phyloP scores from a whole-genome alignment of 2,797 vertebrate species.

The Serranus cabrilla region DNA sequence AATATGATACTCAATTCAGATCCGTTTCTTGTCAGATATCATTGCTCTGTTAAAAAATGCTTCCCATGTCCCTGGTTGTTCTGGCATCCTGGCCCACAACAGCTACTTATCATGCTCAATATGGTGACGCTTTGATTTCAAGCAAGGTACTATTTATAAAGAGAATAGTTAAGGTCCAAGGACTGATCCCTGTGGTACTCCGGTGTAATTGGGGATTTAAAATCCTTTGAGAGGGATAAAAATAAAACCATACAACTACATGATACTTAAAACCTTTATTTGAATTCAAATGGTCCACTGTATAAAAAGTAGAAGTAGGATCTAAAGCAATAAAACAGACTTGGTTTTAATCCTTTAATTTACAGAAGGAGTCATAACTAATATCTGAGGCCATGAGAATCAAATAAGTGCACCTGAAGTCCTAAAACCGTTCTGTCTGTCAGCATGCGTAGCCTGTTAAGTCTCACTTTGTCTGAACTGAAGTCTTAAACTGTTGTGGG shows the following conservation, averaged over 20 bases:
- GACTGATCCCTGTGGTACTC: slow-evolving; percentile 1
- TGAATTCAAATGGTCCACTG: background rate
- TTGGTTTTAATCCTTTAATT: slow-evolving; percentile 16
- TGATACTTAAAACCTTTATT: background rate
- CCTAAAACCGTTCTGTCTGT: slow-evolving; percentile 21
- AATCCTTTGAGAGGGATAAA: background rate
- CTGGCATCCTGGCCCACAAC: too few relatives aligned
- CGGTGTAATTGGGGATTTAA: background rate
- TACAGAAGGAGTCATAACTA: slow-evolving; percentile 13
- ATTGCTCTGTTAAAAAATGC: too few relatives aligned
- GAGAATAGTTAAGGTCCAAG: background rate
- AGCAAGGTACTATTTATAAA: background rate
- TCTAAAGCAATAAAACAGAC: slow-evolving; percentile 14
- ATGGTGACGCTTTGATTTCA: too few relatives aligned
- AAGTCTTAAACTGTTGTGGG: slow-evolving; percentile 40
- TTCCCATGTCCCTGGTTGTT: too few relatives aligned
- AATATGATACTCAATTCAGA: too few relatives aligned
- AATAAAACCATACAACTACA: background rate
- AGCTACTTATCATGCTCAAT: too few relatives aligned
- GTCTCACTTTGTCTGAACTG: slow-evolving; percentile 33
- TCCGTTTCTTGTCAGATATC: too few relatives aligned
- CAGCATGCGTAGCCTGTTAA: slow-evolving; percentile 23
- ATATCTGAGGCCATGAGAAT: slow-evolving; percentile 5
- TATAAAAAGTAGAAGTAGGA: background rate
- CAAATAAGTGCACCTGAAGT: slow-evolving; percentile 11